A percentile compares a stretch with the other conserved stretches of the same genome.
Evolutionary conservation across 2,888 invertebrate species (phyloP).

Genomic region (Noctuana brunneofusca): DNA sequence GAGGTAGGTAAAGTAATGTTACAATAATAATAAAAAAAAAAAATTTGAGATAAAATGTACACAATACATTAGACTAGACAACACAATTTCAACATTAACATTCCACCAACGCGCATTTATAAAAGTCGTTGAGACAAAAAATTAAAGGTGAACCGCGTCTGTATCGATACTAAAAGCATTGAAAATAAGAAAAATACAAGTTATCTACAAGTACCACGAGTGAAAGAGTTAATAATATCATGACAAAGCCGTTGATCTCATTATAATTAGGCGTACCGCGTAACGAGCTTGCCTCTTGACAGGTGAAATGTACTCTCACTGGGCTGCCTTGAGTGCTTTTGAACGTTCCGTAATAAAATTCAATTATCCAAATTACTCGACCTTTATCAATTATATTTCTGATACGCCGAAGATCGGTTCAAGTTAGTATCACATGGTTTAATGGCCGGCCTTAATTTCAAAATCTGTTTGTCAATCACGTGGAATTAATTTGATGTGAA

Average conservation of each 20-base stretch:
- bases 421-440: constrained; percentile 16
- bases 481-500: constrained; percentile 3
- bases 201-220: not conserved
- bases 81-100: too few relatives aligned
- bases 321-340: constrained; percentile 15
- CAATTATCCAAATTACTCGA: constrained; percentile 23
- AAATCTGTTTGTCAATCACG: constrained; percentile 23
- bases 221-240: constrained; percentile 10
- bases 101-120: too few relatives aligned
- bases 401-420: constrained; percentile 17
- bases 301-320: constrained; percentile 24
- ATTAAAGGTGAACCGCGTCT: too few relatives aligned
- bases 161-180: not conserved
- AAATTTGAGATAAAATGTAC: too few relatives aligned
- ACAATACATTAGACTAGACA: too few relatives aligned
- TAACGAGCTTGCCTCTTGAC: constrained; percentile 28
- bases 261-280: constrained; percentile 23
- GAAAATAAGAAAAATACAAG: not conserved
- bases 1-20: too few relatives aligned
- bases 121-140: too few relatives aligned
- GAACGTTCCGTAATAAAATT: constrained; percentile 20
- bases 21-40: too few relatives aligned
- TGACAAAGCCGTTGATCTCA: constrained; percentile 30
- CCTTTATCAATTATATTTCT: constrained; percentile 18
- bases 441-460: constrained; percentile 22